Conservation (phyloP, 2,797 vertebrate genomes). For the Dendrocincla tyrannina region DNA sequence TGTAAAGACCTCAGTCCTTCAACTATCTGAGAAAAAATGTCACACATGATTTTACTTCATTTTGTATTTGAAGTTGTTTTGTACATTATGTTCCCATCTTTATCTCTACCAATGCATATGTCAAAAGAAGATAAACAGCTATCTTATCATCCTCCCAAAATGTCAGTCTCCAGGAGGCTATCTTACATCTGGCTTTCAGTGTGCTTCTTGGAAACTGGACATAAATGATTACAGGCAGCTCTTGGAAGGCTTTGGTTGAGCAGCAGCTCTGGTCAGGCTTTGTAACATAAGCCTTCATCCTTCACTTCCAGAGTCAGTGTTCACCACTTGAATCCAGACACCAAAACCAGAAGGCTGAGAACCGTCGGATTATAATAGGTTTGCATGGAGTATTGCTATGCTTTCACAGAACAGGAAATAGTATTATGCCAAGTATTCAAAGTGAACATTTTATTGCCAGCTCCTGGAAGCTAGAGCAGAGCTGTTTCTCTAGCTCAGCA, state of each 20-base stretch:
- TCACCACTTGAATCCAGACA: not conserved
- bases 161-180: not conserved
- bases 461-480: not conserved
- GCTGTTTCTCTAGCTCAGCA: not conserved
- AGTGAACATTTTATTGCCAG: not conserved
- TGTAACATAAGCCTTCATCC: not conserved
- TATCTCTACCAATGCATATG: not conserved
- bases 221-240: not conserved
- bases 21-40: not conserved
- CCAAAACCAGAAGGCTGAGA: not conserved
- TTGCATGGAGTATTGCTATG: not conserved
- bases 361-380: not conserved
- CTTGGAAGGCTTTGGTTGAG: not conserved
- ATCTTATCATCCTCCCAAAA: not conserved
- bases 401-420: conserved; percentile 35
- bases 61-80: not conserved
- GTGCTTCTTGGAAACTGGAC: not conserved
- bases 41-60: not conserved
- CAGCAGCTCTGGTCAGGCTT: not conserved
- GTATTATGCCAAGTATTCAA: not conserved
- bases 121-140: not conserved
- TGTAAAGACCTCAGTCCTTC: not conserved
- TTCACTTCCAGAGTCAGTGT: not conserved
- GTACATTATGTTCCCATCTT: not conserved
- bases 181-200: not conserved